Evolutionary conservation across 2,797 vertebrate genomes (phyloP).

Genomic region (Rhinella marina): DNA sequence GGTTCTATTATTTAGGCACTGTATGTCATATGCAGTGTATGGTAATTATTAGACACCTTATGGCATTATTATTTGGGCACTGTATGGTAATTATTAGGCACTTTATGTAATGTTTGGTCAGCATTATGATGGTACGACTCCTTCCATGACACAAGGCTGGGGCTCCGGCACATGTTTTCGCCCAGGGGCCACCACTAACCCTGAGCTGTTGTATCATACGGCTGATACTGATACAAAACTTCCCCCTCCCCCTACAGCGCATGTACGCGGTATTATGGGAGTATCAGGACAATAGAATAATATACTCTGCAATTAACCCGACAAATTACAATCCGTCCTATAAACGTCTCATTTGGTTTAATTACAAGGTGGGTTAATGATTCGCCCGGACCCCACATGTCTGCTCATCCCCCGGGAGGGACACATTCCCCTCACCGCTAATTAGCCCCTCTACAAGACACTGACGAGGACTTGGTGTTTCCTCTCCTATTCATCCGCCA

Average conservation of each 20-base stretch:
- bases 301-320: background rate
- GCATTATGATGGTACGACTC: background rate
- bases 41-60: no score
- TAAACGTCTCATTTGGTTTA: background rate
- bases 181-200: background rate
- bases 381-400: background rate
- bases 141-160: background rate
- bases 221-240: background rate
- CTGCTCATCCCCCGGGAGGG: background rate
- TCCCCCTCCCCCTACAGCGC: background rate
- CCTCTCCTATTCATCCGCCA: background rate
- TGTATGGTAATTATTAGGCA: no score
- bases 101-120: background rate
- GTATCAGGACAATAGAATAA: background rate
- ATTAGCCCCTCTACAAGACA: slow-evolving; percentile 38
- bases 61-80: no score
- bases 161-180: background rate
- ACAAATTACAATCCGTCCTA: slow-evolving; percentile 4
- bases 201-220: background rate
- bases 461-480: background rate
- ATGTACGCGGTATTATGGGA: background rate
- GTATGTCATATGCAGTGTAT: no score
- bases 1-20: no score
- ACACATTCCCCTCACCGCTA: slow-evolving; percentile 29
- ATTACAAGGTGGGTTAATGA: background rate